phyloP scores from a whole-genome alignment of 2,888 invertebrate species.

The Colletes collaris region DNA sequence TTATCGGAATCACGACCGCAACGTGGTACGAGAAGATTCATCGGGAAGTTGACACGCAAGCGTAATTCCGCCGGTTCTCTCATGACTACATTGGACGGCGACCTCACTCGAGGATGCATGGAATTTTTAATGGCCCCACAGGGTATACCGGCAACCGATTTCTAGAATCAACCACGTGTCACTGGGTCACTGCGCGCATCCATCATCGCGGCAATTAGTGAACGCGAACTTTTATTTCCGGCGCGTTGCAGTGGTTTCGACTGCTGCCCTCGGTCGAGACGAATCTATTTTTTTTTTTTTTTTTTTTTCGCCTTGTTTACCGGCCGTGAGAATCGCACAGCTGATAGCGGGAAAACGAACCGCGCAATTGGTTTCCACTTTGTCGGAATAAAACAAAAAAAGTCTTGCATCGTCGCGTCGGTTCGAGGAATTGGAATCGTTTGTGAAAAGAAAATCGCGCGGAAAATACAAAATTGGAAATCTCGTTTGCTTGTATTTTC shows the following conservation, averaged over 20 bases:
- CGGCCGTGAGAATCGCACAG: constrained; percentile 56
- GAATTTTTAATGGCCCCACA: constrained; percentile 71
- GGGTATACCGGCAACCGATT: constrained; percentile 57
- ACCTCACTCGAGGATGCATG: constrained; percentile 72
- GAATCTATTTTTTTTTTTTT: constrained; percentile 18
- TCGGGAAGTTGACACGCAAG: constrained; percentile 45
- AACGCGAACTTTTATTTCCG: constrained; percentile 64
- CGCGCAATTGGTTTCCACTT: constrained; percentile 44
- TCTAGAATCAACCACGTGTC: constrained; percentile 65
- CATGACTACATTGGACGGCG: constrained; percentile 44
- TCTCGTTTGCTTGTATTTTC: no score
- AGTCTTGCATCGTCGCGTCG: constrained; percentile 8
- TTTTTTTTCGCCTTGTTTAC: constrained; percentile 7
- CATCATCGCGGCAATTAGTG: constrained; percentile 69
- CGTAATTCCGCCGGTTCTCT: constrained; percentile 59
- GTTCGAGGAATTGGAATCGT: no score
- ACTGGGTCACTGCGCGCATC: constrained; percentile 68
- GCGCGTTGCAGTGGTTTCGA: neutral
- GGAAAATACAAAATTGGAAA: no score
- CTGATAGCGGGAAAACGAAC: constrained; percentile 54
- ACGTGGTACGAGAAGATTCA: constrained; percentile 43
- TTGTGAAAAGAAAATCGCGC: no score
- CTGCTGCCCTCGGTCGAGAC: neutral
- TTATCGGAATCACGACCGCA: constrained; percentile 42
- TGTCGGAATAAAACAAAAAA: constrained; percentile 30